Conservation (phyloP, 92 coral and sea anemone genomes). For the Parazoanthus darwini region DNA sequence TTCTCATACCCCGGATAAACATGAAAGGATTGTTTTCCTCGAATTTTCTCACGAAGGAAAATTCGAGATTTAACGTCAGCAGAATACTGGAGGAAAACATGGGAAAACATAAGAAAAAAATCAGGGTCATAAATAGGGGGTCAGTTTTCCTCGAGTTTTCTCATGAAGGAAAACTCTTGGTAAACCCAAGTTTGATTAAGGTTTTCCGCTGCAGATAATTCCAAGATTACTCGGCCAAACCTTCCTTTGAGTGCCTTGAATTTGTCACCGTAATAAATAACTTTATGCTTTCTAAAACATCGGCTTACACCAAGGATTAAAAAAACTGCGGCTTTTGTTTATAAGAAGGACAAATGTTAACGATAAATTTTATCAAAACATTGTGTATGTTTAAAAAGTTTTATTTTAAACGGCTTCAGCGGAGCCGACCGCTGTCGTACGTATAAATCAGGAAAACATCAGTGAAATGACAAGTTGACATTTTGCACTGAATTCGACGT, state of each 20-base stretch:
- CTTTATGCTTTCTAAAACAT: neutral
- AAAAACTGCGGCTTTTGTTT: constrained; percentile 25
- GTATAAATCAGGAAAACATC: constrained; percentile 5
- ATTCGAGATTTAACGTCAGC: constrained; percentile 9
- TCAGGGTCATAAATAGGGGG: constrained; percentile 18
- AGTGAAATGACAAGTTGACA: constrained; percentile 5
- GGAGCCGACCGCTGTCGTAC: constrained; percentile 24
- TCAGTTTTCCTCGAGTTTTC: constrained; percentile 15
- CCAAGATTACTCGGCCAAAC: constrained; percentile 12
- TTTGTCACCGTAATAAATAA: constrained; percentile 17
- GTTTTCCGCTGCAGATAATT: neutral
- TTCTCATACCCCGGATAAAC: constrained; percentile 25
- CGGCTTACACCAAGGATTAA: constrained; percentile 12
- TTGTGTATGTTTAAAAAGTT: neutral
- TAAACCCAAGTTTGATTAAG: constrained; percentile 15
- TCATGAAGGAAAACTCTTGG: constrained; percentile 22
- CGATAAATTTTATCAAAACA: constrained; percentile 21
- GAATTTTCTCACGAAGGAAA: constrained; percentile 26
- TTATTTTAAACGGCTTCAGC: constrained; percentile 5
- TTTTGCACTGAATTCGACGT: constrained; percentile 27
- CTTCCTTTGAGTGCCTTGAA: constrained; percentile 1
- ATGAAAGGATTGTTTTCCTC: constrained; percentile 21
- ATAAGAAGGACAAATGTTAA: constrained; percentile 22
- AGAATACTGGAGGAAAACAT: constrained; percentile 13
- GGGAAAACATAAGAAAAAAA: constrained; percentile 16